A percentile compares a stretch with the other conserved stretches of the same genome.
Evolutionary conservation across 2,113 vertebrate species (phyloP).

Genomic region (Okapia johnstoni): DNA sequence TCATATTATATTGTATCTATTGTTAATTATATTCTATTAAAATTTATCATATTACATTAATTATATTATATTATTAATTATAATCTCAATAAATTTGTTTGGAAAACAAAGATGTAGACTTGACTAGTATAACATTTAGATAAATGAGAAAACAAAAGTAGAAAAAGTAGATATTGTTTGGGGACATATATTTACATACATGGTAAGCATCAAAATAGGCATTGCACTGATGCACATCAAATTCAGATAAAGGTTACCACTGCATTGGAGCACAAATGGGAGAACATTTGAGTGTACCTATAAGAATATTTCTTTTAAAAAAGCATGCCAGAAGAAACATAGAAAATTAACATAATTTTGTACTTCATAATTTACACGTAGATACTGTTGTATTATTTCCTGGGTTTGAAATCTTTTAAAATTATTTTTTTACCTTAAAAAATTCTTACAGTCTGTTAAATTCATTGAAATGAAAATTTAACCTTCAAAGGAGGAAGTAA

Average conservation of each 20-base stretch:
- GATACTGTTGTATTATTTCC: not conserved
- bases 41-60: not conserved
- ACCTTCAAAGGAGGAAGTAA: constrained; percentile 5
- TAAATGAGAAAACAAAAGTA: not conserved
- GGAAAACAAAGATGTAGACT: not conserved
- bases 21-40: not conserved
- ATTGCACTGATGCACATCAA: not conserved
- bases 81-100: not conserved
- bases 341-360: not conserved
- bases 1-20: not conserved
- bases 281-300: not conserved
- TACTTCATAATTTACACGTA: not conserved
- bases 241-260: not conserved
- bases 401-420: not conserved
- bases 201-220: not conserved
- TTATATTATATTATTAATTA: not conserved
- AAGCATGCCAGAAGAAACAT: not conserved
- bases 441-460: not conserved
- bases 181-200: not conserved
- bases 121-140: not conserved
- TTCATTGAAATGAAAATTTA: not conserved
- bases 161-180: not conserved
- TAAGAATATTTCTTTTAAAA: not conserved
- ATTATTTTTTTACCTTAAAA: not conserved
- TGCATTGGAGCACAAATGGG: not conserved